Conservation (phyloP, 2,888 invertebrate species). For the Hirtodrosophila histrioides region DNA sequence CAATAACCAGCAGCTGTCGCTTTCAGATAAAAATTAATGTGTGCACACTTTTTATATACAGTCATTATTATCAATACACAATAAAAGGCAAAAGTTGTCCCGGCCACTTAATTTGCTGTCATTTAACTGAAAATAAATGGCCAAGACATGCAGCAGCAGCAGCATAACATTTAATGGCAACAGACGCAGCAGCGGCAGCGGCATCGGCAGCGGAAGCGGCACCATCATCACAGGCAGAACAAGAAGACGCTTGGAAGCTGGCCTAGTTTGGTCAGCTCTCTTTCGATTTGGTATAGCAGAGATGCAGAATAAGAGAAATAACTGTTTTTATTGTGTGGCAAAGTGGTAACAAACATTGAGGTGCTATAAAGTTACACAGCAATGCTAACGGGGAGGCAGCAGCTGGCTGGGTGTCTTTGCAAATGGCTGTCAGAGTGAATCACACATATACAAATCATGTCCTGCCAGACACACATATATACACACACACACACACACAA, state of each 20-base stretch:
- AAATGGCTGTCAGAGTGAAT: conserved; percentile 46
- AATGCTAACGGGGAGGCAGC: not conserved
- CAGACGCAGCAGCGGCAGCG: not conserved
- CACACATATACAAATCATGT: conserved; percentile 15
- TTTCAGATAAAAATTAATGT: conserved; percentile 72
- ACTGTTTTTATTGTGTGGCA: conserved; percentile 65
- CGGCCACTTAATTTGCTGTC: conserved; percentile 70
- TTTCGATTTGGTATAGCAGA: conserved; percentile 38
- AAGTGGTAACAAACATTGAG: conserved; percentile 59
- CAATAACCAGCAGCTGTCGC: conserved; percentile 57
- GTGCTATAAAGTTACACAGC: conserved; percentile 71
- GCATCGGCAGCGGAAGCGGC: not conserved
- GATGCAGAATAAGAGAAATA: conserved; percentile 33
- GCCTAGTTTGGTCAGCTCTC: conserved; percentile 31
- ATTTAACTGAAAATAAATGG: conserved; percentile 72
- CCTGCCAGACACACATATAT: conserved; percentile 10
- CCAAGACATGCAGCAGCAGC: conserved; percentile 48
- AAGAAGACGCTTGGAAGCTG: conserved; percentile 13
- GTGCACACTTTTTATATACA: conserved; percentile 34
- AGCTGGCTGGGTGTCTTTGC: conserved; percentile 17
- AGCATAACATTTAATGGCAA: conserved; percentile 16
- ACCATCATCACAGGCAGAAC: not conserved
- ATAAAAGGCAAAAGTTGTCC: conserved; percentile 56
- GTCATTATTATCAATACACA: conserved; percentile 73
- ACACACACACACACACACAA: conserved; percentile 22